Conservation (phyloP, 2,888 invertebrate genomes). For the Eristalis arbustorum region DNA sequence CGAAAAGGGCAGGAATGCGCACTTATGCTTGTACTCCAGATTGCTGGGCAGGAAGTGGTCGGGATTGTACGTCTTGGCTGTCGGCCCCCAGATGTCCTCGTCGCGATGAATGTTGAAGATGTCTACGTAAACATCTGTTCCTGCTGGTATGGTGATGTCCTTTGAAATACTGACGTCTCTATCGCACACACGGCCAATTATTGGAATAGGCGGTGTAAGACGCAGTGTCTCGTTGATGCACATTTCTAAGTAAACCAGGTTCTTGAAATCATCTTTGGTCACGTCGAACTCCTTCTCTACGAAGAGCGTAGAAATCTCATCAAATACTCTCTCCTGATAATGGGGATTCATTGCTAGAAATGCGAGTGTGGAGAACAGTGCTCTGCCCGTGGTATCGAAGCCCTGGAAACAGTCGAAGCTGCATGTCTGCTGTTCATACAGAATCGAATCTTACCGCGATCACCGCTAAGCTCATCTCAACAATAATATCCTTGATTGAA, state of each 20-base stretch:
- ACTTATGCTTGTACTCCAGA: slow-evolving; percentile 64
- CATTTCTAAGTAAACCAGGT: slow-evolving; percentile 73
- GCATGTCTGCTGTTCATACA: slow-evolving; percentile 14
- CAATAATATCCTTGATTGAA: slow-evolving; percentile 59
- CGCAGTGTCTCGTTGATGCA: slow-evolving; percentile 72
- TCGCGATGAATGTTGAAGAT: slow-evolving; percentile 72
- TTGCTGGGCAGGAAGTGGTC: slow-evolving; percentile 72
- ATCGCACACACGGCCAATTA: slow-evolving; percentile 65
- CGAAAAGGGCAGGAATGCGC: slow-evolving; percentile 74
- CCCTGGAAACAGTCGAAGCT: slow-evolving; percentile 71
- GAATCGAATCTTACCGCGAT: slow-evolving; percentile 71
- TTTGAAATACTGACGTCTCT: slow-evolving; percentile 57
- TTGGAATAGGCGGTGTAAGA: slow-evolving; percentile 71
- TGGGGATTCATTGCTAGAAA: slow-evolving; percentile 73
- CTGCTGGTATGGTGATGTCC: slow-evolving; percentile 67
- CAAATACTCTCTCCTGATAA: slow-evolving; percentile 72
- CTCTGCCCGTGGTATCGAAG: slow-evolving; percentile 73
- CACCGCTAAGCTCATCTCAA: slow-evolving; percentile 66
- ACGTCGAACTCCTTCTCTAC: slow-evolving; percentile 71
- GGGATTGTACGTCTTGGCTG: slow-evolving; percentile 72
- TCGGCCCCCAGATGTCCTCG: slow-evolving; percentile 72
- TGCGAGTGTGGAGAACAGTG: slow-evolving; percentile 73
- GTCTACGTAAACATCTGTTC: slow-evolving; percentile 55
- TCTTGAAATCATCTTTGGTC: slow-evolving; percentile 54
- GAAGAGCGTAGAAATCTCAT: slow-evolving; percentile 72